phyloP scores from a whole-genome alignment of 2,888 invertebrate genomes.

The Drosophila pseudotakahashii region DNA sequence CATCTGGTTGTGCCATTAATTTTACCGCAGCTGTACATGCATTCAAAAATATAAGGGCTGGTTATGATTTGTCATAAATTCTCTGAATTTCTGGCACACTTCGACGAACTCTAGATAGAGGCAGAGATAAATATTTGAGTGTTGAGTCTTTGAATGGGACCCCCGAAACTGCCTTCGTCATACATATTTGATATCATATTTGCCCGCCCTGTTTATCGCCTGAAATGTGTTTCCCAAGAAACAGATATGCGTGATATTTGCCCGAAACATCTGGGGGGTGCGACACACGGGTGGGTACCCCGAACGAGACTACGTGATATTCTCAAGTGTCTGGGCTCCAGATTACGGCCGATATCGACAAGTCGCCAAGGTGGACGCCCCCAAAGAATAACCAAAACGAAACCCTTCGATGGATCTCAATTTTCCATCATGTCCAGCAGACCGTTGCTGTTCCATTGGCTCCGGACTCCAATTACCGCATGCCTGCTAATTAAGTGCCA shows the following conservation, averaged over 20 bases:
- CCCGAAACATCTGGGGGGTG: constrained; percentile 10
- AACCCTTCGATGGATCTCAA: constrained; percentile 29
- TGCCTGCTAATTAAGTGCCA: constrained; percentile 49
- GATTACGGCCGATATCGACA: constrained; percentile 13
- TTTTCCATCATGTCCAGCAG: constrained; percentile 43
- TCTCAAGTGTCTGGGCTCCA: constrained; percentile 11
- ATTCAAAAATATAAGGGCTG: constrained; percentile 8
- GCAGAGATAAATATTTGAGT: constrained; percentile 32
- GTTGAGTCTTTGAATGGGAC: constrained; percentile 21
- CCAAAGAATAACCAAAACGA: background rate
- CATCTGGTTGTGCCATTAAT: constrained; percentile 4
- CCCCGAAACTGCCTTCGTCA: constrained; percentile 30
- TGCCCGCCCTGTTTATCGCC: constrained; percentile 20
- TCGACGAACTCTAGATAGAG: constrained; percentile 45
- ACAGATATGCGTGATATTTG: constrained; percentile 45
- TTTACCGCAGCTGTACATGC: constrained; percentile 6
- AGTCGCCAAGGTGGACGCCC: background rate
- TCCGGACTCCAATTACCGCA: constrained; percentile 53
- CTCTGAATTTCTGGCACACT: constrained; percentile 56
- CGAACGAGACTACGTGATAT: constrained; percentile 52
- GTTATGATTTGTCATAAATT: constrained; percentile 60
- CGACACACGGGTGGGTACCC: constrained; percentile 6
- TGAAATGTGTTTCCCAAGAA: constrained; percentile 35
- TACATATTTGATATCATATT: constrained; percentile 27
- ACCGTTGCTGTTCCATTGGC: constrained; percentile 24